Evolutionary conservation across 2,888 invertebrate species (phyloP).

Genomic region (Lycia hirtaria): DNA sequence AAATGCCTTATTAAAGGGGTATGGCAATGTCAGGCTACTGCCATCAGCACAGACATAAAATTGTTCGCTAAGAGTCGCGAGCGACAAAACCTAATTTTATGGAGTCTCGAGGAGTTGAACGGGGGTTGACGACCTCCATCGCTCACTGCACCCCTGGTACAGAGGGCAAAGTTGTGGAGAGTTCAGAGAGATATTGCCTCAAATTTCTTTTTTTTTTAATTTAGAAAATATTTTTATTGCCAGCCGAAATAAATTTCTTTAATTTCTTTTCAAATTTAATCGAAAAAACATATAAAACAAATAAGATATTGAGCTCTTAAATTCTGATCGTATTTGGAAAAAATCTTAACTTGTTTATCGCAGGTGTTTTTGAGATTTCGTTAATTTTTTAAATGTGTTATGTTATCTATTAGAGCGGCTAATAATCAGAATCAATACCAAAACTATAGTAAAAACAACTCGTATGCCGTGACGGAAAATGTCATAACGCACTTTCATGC

Average conservation of each 20-base stretch:
- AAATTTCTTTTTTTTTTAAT: not conserved
- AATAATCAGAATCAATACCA: too few species aligned
- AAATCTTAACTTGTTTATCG: not conserved
- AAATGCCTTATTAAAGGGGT: too few species aligned
- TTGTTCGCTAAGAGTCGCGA: too few species aligned
- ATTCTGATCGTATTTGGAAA: not conserved
- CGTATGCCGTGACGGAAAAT: too few species aligned
- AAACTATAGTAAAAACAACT: too few species aligned
- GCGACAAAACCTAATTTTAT: not conserved
- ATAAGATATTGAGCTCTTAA: not conserved
- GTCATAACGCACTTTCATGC: too few species aligned
- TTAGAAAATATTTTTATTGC: constrained; percentile 5
- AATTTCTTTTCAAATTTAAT: constrained; percentile 5
- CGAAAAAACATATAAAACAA: not conserved
- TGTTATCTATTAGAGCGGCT: too few species aligned
- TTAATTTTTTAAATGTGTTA: not conserved
- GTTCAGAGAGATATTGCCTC: constrained; percentile 30
- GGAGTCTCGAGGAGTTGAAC: constrained; percentile 15
- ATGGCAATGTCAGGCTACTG: too few species aligned
- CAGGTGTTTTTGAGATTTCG: not conserved
- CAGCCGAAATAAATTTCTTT: not conserved
- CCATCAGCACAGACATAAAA: too few species aligned
- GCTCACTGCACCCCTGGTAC: constrained; percentile 33
- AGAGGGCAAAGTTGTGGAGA: constrained; percentile 37
- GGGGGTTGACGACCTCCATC: constrained; percentile 19